These are phyloP conservation scores for Platyrinchus mystaceus DNA, from an alignment of 2,797 vertebrate genomes.

Conservation along the genomic window DNA sequence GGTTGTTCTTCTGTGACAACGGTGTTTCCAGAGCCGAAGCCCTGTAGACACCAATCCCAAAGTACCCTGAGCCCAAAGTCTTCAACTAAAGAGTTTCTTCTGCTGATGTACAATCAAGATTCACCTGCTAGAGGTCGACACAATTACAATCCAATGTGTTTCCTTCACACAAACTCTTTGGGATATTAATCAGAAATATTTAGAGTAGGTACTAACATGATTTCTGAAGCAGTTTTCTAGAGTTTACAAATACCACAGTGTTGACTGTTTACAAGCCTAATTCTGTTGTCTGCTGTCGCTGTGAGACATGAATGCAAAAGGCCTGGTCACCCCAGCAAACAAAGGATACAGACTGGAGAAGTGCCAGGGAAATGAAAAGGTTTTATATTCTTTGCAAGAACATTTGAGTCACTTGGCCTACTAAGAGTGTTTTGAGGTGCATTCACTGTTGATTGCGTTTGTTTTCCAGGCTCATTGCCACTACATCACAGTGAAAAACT, in stretches of 20 bases:
- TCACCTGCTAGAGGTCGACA: neutral
- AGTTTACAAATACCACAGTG: neutral
- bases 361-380: conserved; percentile 42
- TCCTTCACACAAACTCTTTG: neutral
- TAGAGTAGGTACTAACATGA: neutral
- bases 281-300: neutral
- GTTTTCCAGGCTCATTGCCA: conserved; percentile 77
- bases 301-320: conserved; percentile 4
- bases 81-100: neutral
- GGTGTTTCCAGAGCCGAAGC: neutral
- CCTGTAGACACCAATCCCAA: neutral
- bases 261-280: neutral
- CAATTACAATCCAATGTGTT: neutral
- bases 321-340: neutral
- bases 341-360: conserved; percentile 25
- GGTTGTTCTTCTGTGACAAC: neutral
- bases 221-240: neutral
- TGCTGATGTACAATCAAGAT: neutral
- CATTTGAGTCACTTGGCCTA: conserved; percentile 36
- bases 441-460: conserved; percentile 28
- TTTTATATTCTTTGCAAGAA: conserved; percentile 36
- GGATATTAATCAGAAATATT: neutral
- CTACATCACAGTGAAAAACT: conserved; percentile 73
- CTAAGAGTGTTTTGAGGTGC: conserved; percentile 23
- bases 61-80: neutral